A percentile compares a stretch with the other conserved stretches of the same genome.
Conservation (phyloP, 2,797 vertebrate genomes). For the Ctenopoma kingsleyae region DNA sequence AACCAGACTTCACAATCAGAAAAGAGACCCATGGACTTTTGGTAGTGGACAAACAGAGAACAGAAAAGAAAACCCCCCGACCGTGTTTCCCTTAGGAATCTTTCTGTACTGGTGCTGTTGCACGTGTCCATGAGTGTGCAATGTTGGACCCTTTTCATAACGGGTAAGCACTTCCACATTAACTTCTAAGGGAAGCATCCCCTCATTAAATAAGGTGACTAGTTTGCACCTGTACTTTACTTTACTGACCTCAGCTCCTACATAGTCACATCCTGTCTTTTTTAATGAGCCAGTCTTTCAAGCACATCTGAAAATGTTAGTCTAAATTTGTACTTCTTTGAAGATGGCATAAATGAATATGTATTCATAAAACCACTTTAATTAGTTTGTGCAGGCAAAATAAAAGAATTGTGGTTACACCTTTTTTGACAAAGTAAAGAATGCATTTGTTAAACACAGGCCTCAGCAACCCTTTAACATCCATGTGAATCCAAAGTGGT, state of each 20-base stretch:
- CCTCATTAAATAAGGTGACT: neutral
- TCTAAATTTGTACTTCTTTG: neutral
- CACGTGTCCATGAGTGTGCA: neutral
- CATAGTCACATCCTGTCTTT: neutral
- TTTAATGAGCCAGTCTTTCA: neutral
- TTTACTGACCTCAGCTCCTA: neutral
- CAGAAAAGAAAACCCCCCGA: neutral
- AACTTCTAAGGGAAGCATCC: constrained; percentile 1
- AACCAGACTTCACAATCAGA: constrained; percentile 27
- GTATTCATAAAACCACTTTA: neutral
- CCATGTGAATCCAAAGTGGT: neutral
- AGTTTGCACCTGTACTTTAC: neutral
- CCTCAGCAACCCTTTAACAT: neutral
- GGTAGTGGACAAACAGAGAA: constrained; percentile 9
- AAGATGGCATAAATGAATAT: neutral
- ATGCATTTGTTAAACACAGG: neutral
- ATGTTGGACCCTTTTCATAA: neutral
- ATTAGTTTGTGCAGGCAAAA: neutral
- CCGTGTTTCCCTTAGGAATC: neutral
- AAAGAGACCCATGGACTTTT: constrained; percentile 23
- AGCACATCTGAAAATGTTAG: neutral
- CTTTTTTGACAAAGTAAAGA: neutral
- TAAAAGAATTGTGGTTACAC: neutral
- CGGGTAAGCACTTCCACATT: neutral
- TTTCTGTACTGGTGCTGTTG: neutral